Percentiles rank a stretch among this genome's conserved stretches.
These are phyloP conservation scores for Polia nebulosa DNA, from an alignment of 2,888 invertebrate genomes.

Conservation along the genomic window DNA sequence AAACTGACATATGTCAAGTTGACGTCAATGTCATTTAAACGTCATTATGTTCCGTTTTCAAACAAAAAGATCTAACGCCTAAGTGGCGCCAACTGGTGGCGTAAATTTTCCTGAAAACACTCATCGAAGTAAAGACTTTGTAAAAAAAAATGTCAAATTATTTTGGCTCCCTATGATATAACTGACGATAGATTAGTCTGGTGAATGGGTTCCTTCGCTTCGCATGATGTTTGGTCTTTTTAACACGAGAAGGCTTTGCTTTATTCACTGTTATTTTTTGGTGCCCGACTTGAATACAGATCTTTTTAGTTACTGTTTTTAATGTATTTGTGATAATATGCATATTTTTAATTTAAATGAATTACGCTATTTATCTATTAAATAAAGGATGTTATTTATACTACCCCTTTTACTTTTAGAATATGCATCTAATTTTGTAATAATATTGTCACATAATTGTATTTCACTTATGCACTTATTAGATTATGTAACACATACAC, in stretches of 20 bases:
- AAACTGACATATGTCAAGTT: too few species aligned
- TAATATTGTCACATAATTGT: background rate
- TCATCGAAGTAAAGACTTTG: too few species aligned
- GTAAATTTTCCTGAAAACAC: too few species aligned
- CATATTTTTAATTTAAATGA: conserved; percentile 5
- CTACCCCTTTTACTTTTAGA: background rate
- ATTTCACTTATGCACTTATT: conserved; percentile 2
- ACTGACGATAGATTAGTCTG: conserved; percentile 26
- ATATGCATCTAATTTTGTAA: background rate
- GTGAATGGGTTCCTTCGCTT: conserved; percentile 25
- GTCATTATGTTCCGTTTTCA: too few species aligned
- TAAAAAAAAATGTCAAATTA: background rate
- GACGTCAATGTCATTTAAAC: too few species aligned
- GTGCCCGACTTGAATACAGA: background rate
- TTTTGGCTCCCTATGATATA: background rate
- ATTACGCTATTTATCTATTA: background rate
- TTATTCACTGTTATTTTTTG: background rate
- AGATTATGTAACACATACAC: background rate
- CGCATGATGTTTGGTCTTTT: conserved; percentile 35
- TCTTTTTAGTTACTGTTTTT: background rate
- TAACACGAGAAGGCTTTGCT: background rate
- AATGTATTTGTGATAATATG: background rate
- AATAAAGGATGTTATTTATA: background rate
- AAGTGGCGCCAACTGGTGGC: too few species aligned
- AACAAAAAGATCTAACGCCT: too few species aligned